A percentile compares a stretch with the other conserved stretches of the same genome.
Conservation (phyloP, 2,888 invertebrate species). For the Sturmia bella region DNA sequence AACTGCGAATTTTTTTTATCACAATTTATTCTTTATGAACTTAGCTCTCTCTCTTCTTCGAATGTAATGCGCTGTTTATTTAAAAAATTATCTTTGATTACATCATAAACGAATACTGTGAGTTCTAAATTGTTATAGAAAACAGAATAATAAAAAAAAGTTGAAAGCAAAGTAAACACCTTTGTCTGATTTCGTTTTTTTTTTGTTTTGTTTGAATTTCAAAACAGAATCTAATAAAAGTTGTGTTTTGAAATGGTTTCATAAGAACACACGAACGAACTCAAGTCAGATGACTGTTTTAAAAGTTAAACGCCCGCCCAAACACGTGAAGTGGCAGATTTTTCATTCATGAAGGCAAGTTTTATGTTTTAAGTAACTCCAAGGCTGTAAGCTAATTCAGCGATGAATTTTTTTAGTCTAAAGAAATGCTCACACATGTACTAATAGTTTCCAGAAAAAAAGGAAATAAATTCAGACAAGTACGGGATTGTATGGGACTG, state of each 20-base stretch:
- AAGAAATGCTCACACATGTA: too few species aligned
- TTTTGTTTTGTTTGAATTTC: slow-evolving; percentile 8
- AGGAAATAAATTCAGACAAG: too few species aligned
- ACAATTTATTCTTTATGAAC: slow-evolving; percentile 26
- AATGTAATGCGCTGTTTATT: slow-evolving; percentile 49
- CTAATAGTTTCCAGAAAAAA: too few species aligned
- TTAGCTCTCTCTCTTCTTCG: slow-evolving; percentile 28
- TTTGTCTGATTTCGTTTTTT: slow-evolving; percentile 13
- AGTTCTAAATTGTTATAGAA: slow-evolving; percentile 37
- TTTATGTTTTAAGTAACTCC: too few species aligned
- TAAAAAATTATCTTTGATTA: slow-evolving; percentile 61
- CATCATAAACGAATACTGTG: slow-evolving; percentile 54
- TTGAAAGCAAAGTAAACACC: slow-evolving; percentile 24
- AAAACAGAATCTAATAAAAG: slow-evolving; percentile 11
- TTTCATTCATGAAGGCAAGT: too few species aligned
- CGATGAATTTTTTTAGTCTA: too few species aligned
- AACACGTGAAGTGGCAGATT: background rate
- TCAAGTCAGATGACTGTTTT: background rate
- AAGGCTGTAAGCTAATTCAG: too few species aligned
- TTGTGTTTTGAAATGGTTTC: background rate
- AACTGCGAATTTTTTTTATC: slow-evolving; percentile 16
- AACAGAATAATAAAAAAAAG: background rate
- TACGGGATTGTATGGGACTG: too few species aligned
- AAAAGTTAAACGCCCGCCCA: background rate
- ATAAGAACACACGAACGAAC: slow-evolving; percentile 6